Percentiles rank a stretch among this genome's conserved stretches.
Evolutionary conservation across 1,140 invertebrate species (phyloP).

Genomic region (Plectus sambesii): DNA sequence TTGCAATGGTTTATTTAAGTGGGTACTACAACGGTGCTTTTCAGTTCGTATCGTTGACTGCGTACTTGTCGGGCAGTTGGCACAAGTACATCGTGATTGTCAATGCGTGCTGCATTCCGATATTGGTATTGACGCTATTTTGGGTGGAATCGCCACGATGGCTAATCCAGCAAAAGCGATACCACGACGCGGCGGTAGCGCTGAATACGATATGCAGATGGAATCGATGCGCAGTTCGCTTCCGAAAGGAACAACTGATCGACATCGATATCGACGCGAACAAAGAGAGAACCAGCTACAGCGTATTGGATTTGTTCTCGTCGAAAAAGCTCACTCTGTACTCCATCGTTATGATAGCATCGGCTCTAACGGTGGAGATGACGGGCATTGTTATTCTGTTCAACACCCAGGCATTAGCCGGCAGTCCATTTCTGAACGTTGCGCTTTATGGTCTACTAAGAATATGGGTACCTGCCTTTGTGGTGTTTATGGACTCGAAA

Average conservation of each 20-base stretch:
- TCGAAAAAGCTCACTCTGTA: slow-evolving; percentile 25
- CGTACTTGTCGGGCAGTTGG: slow-evolving; percentile 25
- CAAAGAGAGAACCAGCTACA: slow-evolving; percentile 21
- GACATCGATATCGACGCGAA: slow-evolving; percentile 20
- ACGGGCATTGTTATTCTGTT: slow-evolving; percentile 30
- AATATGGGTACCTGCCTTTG: slow-evolving; percentile 29
- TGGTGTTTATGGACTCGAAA: slow-evolving; percentile 27
- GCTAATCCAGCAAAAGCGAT: slow-evolving; percentile 30
- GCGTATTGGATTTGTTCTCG: slow-evolving; percentile 24
- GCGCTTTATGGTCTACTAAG: slow-evolving; percentile 27
- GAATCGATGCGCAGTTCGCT: slow-evolving; percentile 19
- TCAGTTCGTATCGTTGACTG: slow-evolving; percentile 23
- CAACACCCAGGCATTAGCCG: slow-evolving; percentile 29
- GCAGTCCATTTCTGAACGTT: slow-evolving; percentile 30
- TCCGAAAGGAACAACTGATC: slow-evolving; percentile 18
- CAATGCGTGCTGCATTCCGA: slow-evolving; percentile 25
- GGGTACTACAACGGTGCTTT: too few relatives aligned
- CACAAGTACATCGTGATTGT: slow-evolving; percentile 23
- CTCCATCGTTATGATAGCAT: slow-evolving; percentile 29
- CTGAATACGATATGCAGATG: slow-evolving; percentile 24
- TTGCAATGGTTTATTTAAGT: too few relatives aligned
- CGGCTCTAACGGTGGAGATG: slow-evolving; percentile 30
- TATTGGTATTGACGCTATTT: slow-evolving; percentile 32
- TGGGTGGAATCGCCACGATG: slow-evolving; percentile 33
- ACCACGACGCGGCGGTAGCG: slow-evolving; percentile 24